Evolutionary conservation across 2,797 vertebrate genomes (phyloP).

Genomic region (Rhinella marina): DNA sequence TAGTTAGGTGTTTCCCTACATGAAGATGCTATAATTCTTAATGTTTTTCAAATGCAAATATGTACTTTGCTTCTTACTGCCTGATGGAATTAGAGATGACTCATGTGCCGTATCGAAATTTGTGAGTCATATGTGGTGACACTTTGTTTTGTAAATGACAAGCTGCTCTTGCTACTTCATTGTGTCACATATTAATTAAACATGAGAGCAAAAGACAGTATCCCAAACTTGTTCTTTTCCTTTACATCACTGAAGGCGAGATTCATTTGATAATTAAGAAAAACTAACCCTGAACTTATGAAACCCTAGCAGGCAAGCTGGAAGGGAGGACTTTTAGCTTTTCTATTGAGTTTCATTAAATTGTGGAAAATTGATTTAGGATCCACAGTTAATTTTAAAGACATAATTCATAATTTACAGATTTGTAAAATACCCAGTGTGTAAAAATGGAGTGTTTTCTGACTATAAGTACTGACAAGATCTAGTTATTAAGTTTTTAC

Average conservation of each 20-base stretch:
- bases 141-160: constrained; percentile 43
- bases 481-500: background rate
- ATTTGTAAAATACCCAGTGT: background rate
- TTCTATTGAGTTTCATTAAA: constrained; percentile 4
- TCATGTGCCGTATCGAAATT: constrained; percentile 28
- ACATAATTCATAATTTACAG: background rate
- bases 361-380: background rate
- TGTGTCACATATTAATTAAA: constrained; percentile 52
- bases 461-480: background rate
- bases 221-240: constrained; percentile 33
- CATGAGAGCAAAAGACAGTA: constrained; percentile 6
- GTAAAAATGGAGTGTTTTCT: background rate
- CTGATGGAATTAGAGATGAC: constrained; percentile 46
- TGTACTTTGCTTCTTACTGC: constrained; percentile 27
- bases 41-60: constrained; percentile 24
- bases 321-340: background rate
- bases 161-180: constrained; percentile 23
- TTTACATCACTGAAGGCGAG: constrained; percentile 12
- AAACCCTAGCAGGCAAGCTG: background rate
- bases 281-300: background rate
- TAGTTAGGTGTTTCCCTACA: constrained; percentile 12
- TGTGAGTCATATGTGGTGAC: constrained; percentile 43
- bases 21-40: constrained; percentile 24
- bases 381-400: constrained; percentile 22
- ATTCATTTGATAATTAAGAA: constrained; percentile 24